phyloP scores from a whole-genome alignment of 2,113 vertebrate genomes.

The Melanerpes formicivorus region DNA sequence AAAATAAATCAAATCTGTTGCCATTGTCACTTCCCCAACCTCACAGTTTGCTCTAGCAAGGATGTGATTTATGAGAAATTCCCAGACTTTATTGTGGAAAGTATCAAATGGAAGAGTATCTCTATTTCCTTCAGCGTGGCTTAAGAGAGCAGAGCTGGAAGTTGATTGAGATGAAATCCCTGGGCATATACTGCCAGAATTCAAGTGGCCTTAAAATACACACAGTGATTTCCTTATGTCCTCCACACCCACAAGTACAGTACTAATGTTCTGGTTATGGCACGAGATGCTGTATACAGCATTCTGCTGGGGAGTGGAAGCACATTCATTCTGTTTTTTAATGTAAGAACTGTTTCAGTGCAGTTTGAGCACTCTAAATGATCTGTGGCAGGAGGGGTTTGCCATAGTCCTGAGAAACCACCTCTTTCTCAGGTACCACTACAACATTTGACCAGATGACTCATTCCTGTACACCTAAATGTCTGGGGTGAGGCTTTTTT shows the following conservation, averaged over 20 bases:
- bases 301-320: background rate
- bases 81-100: conserved; percentile 21
- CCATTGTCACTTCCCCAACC: background rate
- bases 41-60: background rate
- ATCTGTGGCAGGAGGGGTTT: background rate
- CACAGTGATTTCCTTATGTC: conserved; percentile 18
- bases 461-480: conserved; percentile 1
- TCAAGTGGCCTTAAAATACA: conserved; percentile 40
- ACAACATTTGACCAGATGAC: conserved; percentile 22
- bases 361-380: background rate
- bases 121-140: background rate
- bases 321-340: background rate
- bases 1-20: conserved; percentile 38
- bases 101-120: conserved; percentile 22
- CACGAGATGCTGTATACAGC: background rate
- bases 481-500: conserved; percentile 57
- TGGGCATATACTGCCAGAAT: conserved; percentile 2
- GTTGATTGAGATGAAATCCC: conserved; percentile 32
- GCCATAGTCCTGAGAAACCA: background rate
- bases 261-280: background rate
- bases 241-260: background rate
- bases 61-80: conserved; percentile 38
- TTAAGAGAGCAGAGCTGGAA: conserved; percentile 23
- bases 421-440: conserved; percentile 32
- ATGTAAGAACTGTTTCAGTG: background rate